Evolutionary conservation across 2,797 vertebrate genomes (phyloP), one percentile per base, ranked within the genome.

Genomic region (Tachyglossus aculeatus): DNA sequence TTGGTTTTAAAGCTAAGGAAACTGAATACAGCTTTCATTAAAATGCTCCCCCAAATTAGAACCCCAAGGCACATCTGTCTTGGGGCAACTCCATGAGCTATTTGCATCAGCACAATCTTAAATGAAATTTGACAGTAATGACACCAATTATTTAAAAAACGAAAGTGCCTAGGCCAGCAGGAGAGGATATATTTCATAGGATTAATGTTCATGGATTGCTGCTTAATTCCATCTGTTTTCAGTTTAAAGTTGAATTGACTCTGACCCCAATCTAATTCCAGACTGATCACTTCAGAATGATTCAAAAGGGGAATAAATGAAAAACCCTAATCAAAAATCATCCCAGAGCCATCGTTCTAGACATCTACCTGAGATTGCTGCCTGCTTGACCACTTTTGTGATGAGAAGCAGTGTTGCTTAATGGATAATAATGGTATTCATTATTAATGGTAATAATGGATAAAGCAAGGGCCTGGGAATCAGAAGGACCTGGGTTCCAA

Each of bases 131-230:
- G 61, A 50, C 24, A n/a, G n/a, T 9, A 47, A 47, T 67, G 44
- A 67, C 40, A 58, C 56, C 33, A 64, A 70, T 76, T 64, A 73
- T 37, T 57, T 64, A 41, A 60, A 73, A 57, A 37, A 62, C 43
- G 19, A 44, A 71, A 74, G 53, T 62, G 36, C 52, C 53, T 66
- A n/a, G n/a, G n/a, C n/a, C n/a, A n/a, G n/a, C n/a, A n/a, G n/a
- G 38, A 54, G 32, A 71, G 21, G 21, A 47, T 25, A 50, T 36
- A 25, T 11, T 52, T 65, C 22, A 44, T 44, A 55, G 40, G 9
- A 51, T 78, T 61, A 67, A 62, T 65, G 63, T 71, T 74, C 45
- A 55, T 71, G 53, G 51, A 22, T 21, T 66, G 33, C 14, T 64
- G 58, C 22, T 41, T 58, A 29, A 27, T 61, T 31, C n/a, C n/a